Conservation (phyloP, 2,797 vertebrate species). For the Todus mexicanus region DNA sequence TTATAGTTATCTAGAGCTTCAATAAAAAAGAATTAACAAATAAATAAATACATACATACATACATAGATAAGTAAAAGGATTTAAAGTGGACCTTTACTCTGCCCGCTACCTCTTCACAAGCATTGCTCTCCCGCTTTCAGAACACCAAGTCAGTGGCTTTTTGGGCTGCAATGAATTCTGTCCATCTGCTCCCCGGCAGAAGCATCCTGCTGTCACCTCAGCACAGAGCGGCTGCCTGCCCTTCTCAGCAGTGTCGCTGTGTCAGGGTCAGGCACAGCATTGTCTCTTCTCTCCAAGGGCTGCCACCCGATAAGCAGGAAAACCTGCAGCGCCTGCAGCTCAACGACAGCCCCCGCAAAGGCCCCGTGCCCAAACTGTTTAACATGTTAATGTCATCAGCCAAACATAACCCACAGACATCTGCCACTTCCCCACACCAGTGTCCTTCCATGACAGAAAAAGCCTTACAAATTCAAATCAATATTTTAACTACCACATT, state of each 20-base stretch:
- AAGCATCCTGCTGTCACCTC: neutral
- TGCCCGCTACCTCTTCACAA: neutral
- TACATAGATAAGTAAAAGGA: neutral
- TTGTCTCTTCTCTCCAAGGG: neutral
- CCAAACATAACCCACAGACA: constrained; percentile 3
- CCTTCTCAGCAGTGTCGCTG: neutral
- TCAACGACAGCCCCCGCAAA: neutral
- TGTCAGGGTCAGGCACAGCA: neutral
- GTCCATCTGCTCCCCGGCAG: neutral
- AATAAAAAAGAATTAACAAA: neutral
- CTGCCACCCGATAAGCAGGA: neutral
- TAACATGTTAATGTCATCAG: neutral
- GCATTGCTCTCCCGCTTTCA: neutral
- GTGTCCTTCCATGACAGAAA: neutral
- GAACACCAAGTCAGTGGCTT: neutral
- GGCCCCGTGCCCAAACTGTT: neutral
- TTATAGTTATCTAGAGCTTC: neutral
- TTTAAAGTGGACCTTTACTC: neutral
- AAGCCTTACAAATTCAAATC: constrained; percentile 51
- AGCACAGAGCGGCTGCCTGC: neutral
- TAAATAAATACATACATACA: too few species aligned
- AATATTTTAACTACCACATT: constrained; percentile 32
- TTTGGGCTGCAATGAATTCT: neutral
- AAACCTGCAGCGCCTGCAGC: neutral
- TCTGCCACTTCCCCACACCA: constrained; percentile 10